phyloP scores from a whole-genome alignment of 2,888 invertebrate species.

The Nomada lathburiana region DNA sequence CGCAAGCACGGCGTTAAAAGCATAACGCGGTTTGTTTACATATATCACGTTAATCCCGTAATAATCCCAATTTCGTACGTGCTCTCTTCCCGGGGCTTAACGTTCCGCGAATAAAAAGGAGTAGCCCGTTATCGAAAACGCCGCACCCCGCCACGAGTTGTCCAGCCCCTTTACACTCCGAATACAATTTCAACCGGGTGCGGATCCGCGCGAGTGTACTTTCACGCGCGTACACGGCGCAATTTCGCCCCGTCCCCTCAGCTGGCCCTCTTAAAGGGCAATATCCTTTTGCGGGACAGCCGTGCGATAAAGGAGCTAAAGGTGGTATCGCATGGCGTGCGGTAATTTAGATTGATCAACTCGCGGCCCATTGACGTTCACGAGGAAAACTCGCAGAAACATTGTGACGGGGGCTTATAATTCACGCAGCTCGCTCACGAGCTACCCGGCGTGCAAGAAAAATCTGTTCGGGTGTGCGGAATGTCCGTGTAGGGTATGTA shows the following conservation, averaged over 20 bases:
- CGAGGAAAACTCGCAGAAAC: constrained; percentile 25
- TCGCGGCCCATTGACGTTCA: constrained; percentile 24
- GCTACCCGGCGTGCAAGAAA: constrained; percentile 15
- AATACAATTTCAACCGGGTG: constrained; percentile 9
- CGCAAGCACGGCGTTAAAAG: constrained; percentile 23
- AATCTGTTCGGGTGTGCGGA: constrained; percentile 10
- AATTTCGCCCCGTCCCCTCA: constrained; percentile 10
- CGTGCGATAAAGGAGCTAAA: constrained; percentile 26
- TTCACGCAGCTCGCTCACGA: constrained; percentile 24
- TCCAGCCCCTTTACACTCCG: background rate
- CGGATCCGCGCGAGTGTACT: background rate
- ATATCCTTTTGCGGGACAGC: constrained; percentile 16
- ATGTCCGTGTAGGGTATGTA: background rate
- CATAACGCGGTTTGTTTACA: constrained; percentile 44
- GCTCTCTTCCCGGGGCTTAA: constrained; percentile 7
- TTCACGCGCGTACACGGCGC: background rate
- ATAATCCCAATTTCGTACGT: constrained; percentile 44
- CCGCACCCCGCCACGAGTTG: background rate
- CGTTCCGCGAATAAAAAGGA: constrained; percentile 25
- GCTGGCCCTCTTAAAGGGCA: constrained; percentile 1
- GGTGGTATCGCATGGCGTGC: constrained; percentile 15
- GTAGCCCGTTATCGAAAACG: constrained; percentile 29
- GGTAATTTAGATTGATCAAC: constrained; percentile 43
- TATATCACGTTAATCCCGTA: constrained; percentile 38
- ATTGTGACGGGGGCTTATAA: constrained; percentile 32